Evolutionary conservation across 2,113 vertebrate genomes (phyloP).

Genomic region (Argyrosomus japonicus): DNA sequence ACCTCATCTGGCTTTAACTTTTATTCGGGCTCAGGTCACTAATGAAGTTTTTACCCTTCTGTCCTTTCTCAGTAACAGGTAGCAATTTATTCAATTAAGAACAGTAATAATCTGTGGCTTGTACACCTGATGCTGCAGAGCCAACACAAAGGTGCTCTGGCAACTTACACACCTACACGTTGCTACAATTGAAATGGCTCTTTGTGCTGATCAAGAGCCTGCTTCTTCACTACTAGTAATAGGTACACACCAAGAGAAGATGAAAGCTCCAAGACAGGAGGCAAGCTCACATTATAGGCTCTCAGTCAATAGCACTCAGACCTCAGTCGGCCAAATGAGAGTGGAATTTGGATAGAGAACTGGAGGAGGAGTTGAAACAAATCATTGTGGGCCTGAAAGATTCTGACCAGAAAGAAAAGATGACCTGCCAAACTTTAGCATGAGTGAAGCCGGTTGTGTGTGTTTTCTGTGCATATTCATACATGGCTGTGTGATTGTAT

Average conservation of each 20-base stretch:
- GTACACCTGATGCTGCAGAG: not conserved
- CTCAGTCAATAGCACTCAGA: slow-evolving; percentile 64
- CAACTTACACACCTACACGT: not conserved
- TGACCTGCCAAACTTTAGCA: not conserved
- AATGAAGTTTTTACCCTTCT: not conserved
- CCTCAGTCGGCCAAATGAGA: slow-evolving; percentile 58
- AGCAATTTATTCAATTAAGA: slow-evolving; percentile 8
- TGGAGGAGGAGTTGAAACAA: slow-evolving; percentile 69
- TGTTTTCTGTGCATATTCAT: slow-evolving; percentile 1
- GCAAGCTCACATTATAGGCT: slow-evolving; percentile 51
- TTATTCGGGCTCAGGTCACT: slow-evolving; percentile 10
- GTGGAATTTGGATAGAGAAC: slow-evolving; percentile 53
- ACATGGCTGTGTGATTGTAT: not conserved
- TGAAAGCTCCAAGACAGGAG: slow-evolving; percentile 59
- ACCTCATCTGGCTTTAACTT: slow-evolving; percentile 16
- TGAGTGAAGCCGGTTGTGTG: slow-evolving; percentile 25
- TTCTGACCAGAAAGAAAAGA: slow-evolving; percentile 47
- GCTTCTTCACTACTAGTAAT: slow-evolving; percentile 51
- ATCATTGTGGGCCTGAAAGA: slow-evolving; percentile 36
- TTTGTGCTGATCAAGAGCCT: slow-evolving; percentile 64
- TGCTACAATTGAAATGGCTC: slow-evolving; percentile 33
- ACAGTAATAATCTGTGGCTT: not conserved
- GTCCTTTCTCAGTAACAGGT: not conserved
- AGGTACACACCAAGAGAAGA: slow-evolving; percentile 57
- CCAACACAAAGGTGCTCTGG: not conserved